phyloP scores from a whole-genome alignment of 1,140 invertebrate genomes.

The Drosophila pallidifrons region DNA sequence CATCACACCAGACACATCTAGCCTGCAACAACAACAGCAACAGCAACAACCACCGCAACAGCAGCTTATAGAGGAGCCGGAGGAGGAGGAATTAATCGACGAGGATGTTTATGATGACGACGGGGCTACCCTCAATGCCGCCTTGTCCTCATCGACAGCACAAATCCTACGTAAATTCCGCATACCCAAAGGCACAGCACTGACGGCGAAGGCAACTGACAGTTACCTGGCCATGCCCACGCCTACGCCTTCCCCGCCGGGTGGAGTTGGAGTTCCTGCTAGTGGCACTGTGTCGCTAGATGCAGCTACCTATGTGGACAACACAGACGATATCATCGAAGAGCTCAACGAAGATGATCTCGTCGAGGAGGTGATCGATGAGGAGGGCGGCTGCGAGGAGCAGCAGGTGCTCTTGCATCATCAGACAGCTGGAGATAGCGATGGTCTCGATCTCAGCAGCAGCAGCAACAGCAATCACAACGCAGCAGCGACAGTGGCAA shows the following conservation, averaged over 20 bases:
- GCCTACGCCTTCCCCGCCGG: conserved; percentile 71
- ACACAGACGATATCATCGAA: conserved; percentile 70
- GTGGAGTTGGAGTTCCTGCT: conserved; percentile 32
- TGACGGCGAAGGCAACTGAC: conserved; percentile 67
- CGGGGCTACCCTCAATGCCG: conserved; percentile 27
- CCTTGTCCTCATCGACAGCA: conserved; percentile 68
- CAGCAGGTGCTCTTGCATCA: conserved; percentile 33
- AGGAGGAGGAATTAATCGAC: conserved; percentile 63
- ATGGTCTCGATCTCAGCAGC: conserved; percentile 57
- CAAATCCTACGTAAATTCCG: conserved; percentile 81
- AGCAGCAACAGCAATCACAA: conserved; percentile 23
- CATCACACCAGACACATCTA: conserved; percentile 47
- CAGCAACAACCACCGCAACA: conserved; percentile 39
- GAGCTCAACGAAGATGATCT: conserved; percentile 78
- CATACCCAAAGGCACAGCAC: conserved; percentile 79
- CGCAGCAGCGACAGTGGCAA: conserved; percentile 29
- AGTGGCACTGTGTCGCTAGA: conserved; percentile 34
- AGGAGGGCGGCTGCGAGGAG: conserved; percentile 52
- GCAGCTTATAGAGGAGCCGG: conserved; percentile 43
- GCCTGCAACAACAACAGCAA: conserved; percentile 33
- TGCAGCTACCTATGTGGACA: conserved; percentile 51
- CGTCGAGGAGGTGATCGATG: conserved; percentile 78
- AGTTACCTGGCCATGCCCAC: conserved; percentile 71
- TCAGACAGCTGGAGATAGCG: conserved; percentile 29
- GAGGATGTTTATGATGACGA: conserved; percentile 69